Evolutionary conservation across 2,113 vertebrate genomes (phyloP), one percentile per base, ranked within the genome.

Genomic region (Lasiurus borealis): DNA sequence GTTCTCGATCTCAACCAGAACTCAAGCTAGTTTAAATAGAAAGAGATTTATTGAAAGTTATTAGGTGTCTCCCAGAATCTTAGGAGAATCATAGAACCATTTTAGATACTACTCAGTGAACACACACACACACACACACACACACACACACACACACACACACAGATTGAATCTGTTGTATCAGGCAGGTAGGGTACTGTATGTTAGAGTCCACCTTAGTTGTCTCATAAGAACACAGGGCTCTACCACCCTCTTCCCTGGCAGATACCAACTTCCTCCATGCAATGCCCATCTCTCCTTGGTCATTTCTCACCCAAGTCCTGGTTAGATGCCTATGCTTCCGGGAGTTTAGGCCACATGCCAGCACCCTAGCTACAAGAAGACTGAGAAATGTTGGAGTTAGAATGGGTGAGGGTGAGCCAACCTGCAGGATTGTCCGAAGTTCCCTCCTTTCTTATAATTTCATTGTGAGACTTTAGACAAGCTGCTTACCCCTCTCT

Each of bases 401-500:
- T 48, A 31, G 50, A 85, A 40, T 34, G 68, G n/a, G 31, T 5
- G 11, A 68, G 46, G 8, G 15, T 23, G 9, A 62, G 14, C 23
- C 69, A 40, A 25, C 71, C 76, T 72, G 4, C 36, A 44, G 68
- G 52, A 21, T 52, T 40, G 72, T 92, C 62, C 69, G 44, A 23
- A 10, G 36, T 66, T 16, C 81, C 64, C 72, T 68, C 31, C 75
- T 48, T 50, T 44, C 29, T 66, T 40, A 10, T 29, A 27, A 68
- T 40, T 40, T 57, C 81, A 64, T 3, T 73, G 59, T 90, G 73
- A 73, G n/a, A 87, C 44, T 87, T 85, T 34, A 23, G 59, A 31
- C 50, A 75, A 78, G 72, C 72, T 78, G 46, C 72, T 95, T 97
- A 96, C 50, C 52, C 52, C 31, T 93, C 85, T 83, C 77, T 95